phyloP scores from a whole-genome alignment of 1,140 invertebrate genomes.

The Aphelenchoides fujianensis region DNA sequence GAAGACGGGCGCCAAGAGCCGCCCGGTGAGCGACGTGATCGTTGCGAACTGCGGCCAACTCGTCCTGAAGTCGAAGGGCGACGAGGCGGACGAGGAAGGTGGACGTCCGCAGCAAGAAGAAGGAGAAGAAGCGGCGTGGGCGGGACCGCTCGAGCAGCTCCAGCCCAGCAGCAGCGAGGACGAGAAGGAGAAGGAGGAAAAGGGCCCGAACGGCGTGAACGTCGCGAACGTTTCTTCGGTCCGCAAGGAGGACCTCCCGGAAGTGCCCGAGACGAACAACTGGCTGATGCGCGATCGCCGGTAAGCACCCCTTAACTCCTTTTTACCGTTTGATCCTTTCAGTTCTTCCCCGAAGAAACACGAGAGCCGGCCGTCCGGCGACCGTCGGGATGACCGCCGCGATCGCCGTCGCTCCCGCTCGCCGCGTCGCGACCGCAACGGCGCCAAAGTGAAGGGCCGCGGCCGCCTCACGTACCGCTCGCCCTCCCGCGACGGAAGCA shows the following conservation, averaged over 20 bases:
- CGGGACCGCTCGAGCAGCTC: no score
- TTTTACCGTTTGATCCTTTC: not conserved
- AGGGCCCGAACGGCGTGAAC: not conserved
- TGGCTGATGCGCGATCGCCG: constrained; percentile 10
- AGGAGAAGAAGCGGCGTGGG: not conserved
- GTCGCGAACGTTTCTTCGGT: constrained; percentile 9
- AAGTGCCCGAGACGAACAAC: constrained; percentile 18
- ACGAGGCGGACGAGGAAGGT: constrained; percentile 27
- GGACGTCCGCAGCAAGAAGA: constrained; percentile 18
- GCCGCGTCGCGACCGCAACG: not conserved
- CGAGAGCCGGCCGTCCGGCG: not conserved
- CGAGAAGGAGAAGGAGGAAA: constrained; percentile 4
- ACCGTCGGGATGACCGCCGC: not conserved
- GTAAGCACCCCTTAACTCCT: not conserved
- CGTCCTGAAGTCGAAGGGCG: constrained; percentile 31
- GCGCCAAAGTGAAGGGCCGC: constrained; percentile 2
- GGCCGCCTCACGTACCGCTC: not conserved
- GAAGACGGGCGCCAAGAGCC: constrained; percentile 39
- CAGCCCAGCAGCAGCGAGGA: no score
- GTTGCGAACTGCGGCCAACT: constrained; percentile 45
- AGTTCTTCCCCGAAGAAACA: constrained; percentile 15
- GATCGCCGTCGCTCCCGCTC: constrained; percentile 8
- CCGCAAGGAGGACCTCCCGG: not conserved
- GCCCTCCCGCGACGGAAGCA: not conserved
- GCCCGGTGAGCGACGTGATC: constrained; percentile 32